phyloP scores from a whole-genome alignment of 2,113 vertebrate species.

The Rostratula benghalensis region DNA sequence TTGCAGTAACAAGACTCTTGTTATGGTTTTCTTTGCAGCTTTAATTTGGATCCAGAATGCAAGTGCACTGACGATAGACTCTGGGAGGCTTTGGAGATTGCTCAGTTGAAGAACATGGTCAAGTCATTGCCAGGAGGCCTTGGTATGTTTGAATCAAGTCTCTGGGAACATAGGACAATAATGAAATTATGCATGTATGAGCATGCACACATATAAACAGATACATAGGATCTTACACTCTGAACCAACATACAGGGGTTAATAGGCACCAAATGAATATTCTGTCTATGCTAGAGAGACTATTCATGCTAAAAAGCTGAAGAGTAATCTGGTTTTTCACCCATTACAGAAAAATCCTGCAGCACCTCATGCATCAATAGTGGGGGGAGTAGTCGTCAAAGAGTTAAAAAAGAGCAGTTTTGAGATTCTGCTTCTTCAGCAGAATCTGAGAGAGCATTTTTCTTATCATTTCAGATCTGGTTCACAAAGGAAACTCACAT shows the following conservation, averaged over 20 bases:
- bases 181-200: not conserved
- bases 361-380: not conserved
- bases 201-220: not conserved
- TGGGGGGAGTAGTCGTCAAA: not conserved
- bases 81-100: slow-evolving; percentile 98
- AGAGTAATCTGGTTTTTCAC: not conserved
- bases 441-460: not conserved
- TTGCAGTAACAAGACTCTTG: not conserved
- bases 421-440: not conserved
- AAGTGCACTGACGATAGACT: slow-evolving; percentile 92
- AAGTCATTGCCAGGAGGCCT: slow-evolving; percentile 92
- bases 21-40: slow-evolving; percentile 72
- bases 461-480: not conserved
- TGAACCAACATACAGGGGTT: not conserved
- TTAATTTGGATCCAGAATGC: slow-evolving; percentile 94
- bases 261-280: not conserved
- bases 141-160: slow-evolving; percentile 74
- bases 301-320: not conserved
- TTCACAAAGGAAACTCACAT: not conserved
- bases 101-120: slow-evolving; percentile 98
- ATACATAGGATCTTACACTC: not conserved
- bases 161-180: not conserved
- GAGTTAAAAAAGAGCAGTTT: not conserved
- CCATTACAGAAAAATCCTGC: not conserved
- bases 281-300: not conserved